Percentiles rank a stretch among this genome's conserved stretches.
phyloP scores from a whole-genome alignment of 2,113 vertebrate species.

The Zosterops lateralis region DNA sequence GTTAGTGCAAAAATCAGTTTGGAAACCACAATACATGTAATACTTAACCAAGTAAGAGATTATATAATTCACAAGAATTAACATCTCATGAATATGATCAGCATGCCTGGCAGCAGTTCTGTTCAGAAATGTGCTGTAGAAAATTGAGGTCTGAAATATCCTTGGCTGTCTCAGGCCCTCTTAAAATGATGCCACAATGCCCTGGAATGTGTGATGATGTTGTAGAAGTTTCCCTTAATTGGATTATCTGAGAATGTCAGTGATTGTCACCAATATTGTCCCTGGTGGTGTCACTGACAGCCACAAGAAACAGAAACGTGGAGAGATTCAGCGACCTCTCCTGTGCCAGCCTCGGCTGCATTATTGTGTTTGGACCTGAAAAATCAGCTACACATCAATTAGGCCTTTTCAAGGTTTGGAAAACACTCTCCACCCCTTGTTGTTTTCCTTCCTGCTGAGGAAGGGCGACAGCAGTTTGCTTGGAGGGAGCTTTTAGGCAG shows the following conservation, averaged over 20 bases:
- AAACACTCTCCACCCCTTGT: neutral
- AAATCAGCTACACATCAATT: neutral
- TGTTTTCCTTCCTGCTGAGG: neutral
- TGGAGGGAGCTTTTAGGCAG: neutral
- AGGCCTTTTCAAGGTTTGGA: neutral
- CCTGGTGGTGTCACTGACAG: neutral
- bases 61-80: neutral
- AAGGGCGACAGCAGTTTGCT: neutral
- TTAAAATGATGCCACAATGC: neutral
- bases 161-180: neutral
- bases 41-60: neutral
- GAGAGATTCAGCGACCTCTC: neutral
- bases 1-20: neutral
- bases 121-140: neutral
- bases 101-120: neutral
- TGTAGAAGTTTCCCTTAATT: neutral
- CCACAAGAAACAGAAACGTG: neutral
- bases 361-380: neutral
- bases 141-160: neutral
- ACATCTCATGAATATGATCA: neutral
- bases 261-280: neutral
- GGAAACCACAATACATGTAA: neutral
- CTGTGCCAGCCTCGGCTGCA: neutral
- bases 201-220: neutral
- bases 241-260: neutral